Percentiles rank a stretch among this genome's conserved stretches.
Evolutionary conservation across 2,113 vertebrate genomes (phyloP).

Genomic region (Madoqua kirkii): DNA sequence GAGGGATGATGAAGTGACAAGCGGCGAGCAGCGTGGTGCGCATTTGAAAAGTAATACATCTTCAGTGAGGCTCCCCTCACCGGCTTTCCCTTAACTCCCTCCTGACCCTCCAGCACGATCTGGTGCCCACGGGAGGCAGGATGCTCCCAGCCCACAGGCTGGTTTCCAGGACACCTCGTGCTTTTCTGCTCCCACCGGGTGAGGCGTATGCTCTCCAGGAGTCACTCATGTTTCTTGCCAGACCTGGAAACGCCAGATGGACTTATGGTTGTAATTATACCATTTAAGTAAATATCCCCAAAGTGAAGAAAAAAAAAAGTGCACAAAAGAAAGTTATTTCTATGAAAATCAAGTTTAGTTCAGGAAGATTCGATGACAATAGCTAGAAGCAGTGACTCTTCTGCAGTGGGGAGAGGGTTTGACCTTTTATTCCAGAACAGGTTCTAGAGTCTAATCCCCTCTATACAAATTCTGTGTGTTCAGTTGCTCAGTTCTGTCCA

Average conservation of each 20-base stretch:
- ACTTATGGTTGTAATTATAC: background rate
- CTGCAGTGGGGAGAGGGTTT: background rate
- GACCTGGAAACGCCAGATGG: background rate
- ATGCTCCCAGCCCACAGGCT: background rate
- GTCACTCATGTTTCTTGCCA: conserved; percentile 2
- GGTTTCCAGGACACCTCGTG: background rate
- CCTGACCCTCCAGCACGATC: background rate
- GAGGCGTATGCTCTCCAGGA: background rate
- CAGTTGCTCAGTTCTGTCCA: background rate
- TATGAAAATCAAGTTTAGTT: background rate
- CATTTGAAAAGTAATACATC: background rate
- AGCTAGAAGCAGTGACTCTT: background rate
- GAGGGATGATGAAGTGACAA: background rate
- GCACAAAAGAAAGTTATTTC: background rate
- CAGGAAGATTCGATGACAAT: background rate
- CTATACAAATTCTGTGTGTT: background rate
- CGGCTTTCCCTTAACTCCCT: background rate
- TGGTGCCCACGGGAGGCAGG: background rate
- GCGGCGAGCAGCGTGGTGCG: background rate
- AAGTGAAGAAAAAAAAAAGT: background rate
- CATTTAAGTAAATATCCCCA: background rate
- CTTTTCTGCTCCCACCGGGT: background rate
- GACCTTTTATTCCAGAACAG: background rate
- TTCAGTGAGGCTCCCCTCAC: background rate
- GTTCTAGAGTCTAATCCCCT: background rate